These are phyloP conservation scores for Apis dorsata DNA, from an alignment of 1,140 invertebrate species.

Conservation along the genomic window DNA sequence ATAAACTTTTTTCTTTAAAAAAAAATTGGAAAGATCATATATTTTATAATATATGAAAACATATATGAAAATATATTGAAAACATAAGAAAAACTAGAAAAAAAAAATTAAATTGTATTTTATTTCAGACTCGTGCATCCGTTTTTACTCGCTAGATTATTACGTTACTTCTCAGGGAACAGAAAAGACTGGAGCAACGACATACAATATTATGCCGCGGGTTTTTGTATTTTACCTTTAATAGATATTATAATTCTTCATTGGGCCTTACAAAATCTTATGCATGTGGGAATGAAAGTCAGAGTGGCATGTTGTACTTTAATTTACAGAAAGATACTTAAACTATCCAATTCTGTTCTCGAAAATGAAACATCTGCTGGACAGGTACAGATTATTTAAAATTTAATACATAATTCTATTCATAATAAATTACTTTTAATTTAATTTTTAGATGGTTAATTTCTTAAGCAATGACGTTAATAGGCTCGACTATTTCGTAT, in stretches of 20 bases:
- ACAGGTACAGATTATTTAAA: slow-evolving; percentile 56
- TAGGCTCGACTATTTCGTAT: slow-evolving; percentile 85
- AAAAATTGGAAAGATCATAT: background rate
- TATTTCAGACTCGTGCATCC: slow-evolving; percentile 85
- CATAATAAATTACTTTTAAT: background rate
- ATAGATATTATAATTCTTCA: slow-evolving; percentile 87
- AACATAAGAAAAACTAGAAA: background rate
- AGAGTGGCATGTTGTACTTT: slow-evolving; percentile 88
- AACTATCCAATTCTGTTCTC: slow-evolving; percentile 63
- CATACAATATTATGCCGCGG: slow-evolving; percentile 85
- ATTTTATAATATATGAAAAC: background rate
- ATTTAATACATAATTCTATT: too few relatives aligned
- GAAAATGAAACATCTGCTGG: slow-evolving; percentile 73
- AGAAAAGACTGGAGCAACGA: slow-evolving; percentile 77
- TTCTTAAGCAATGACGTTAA: slow-evolving; percentile 94
- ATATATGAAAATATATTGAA: background rate
- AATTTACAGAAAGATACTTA: slow-evolving; percentile 89
- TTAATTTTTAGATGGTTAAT: slow-evolving; percentile 93
- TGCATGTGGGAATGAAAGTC: slow-evolving; percentile 89
- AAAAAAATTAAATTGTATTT: slow-evolving; percentile 46
- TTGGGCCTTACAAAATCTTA: slow-evolving; percentile 88
- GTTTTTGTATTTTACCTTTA: slow-evolving; percentile 85
- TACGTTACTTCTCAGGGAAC: slow-evolving; percentile 84
- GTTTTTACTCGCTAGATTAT: slow-evolving; percentile 85
- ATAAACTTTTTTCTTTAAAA: background rate